Evolutionary conservation across 2,113 vertebrate genomes (phyloP).

Genomic region (Ctenomys sociabilis): DNA sequence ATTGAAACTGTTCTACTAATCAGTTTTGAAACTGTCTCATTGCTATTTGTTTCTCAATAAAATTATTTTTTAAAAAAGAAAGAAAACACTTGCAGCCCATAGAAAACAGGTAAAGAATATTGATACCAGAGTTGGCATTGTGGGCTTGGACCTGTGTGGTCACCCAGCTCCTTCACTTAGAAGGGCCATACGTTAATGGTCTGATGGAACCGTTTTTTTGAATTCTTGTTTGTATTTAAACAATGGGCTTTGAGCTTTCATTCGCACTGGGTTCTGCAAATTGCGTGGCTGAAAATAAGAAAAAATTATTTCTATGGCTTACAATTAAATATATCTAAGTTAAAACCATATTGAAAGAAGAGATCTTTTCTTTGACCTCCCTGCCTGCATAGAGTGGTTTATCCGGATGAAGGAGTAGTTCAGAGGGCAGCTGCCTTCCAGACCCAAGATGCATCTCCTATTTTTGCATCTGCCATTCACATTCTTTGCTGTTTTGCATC

Average conservation of each 20-base stretch:
- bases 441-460: background rate
- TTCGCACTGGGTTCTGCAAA: background rate
- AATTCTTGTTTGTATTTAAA: slow-evolving; percentile 21
- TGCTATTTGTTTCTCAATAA: too few species aligned
- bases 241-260: background rate
- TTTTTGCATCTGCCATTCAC: background rate
- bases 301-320: background rate
- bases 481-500: background rate
- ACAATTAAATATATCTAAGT: background rate
- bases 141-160: too few species aligned
- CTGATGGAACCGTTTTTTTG: background rate
- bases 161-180: too few species aligned
- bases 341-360: background rate
- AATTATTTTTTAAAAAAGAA: too few species aligned
- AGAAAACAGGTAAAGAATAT: slow-evolving; percentile 31
- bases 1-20: too few species aligned
- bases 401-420: background rate
- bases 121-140: background rate
- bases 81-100: background rate
- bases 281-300: background rate
- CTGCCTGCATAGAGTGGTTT: background rate
- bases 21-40: too few species aligned
- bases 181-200: background rate
- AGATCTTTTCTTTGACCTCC: background rate
- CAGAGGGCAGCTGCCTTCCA: background rate